Percentiles rank a stretch among this genome's conserved stretches.
These are phyloP conservation scores for Shinisaurus crocodilurus DNA, from an alignment of 2,113 vertebrate species.

Conservation along the genomic window DNA sequence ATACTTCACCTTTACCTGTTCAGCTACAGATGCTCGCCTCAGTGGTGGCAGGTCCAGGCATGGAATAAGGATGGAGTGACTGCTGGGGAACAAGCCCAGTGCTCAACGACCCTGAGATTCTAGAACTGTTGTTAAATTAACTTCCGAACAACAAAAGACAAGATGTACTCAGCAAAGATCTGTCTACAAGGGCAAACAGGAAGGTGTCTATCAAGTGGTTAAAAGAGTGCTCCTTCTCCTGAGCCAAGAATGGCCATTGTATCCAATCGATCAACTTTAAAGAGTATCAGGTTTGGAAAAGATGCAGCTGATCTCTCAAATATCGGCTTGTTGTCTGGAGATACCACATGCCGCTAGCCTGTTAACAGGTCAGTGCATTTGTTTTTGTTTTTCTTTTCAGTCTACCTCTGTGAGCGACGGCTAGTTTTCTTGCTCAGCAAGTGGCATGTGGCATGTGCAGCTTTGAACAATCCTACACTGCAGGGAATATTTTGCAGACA, in stretches of 20 bases:
- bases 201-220: not conserved
- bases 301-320: conserved; percentile 29
- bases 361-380: conserved; percentile 42
- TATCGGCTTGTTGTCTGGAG: not conserved
- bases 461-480: conserved; percentile 73
- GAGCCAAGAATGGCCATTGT: not conserved
- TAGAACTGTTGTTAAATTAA: not conserved
- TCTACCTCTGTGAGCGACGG: conserved; percentile 59
- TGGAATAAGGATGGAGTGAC: not conserved
- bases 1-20: not conserved
- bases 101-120: not conserved
- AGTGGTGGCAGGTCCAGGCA: not conserved
- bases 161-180: not conserved
- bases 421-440: conserved; percentile 66
- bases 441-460: conserved; percentile 68
- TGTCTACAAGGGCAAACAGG: not conserved
- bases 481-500: conserved; percentile 76
- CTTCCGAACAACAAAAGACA: not conserved
- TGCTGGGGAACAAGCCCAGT: not conserved
- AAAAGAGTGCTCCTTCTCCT: conserved; percentile 13
- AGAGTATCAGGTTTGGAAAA: conserved; percentile 14
- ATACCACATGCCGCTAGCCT: conserved; percentile 40
- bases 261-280: conserved; percentile 33
- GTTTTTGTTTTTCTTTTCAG: conserved; percentile 56
- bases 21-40: not conserved